Evolutionary conservation across 1,140 invertebrate genomes (phyloP), one percentile per base, ranked within the genome.

Genomic region (Nomia melanderi): DNA sequence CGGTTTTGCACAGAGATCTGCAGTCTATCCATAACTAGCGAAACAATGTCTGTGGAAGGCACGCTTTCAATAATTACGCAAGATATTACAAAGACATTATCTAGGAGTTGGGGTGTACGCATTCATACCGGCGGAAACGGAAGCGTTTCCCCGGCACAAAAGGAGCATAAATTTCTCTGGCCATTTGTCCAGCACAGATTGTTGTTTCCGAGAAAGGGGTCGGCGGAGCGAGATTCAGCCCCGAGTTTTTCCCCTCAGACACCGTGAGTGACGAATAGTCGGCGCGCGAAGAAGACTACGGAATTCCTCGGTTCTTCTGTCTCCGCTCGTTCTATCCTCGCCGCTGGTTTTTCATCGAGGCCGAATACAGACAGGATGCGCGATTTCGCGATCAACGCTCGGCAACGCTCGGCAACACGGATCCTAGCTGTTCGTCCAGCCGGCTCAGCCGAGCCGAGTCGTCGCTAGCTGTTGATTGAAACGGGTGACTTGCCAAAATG

Each of bases 401-500:
- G 33, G 44, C 36, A 54, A 20, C 11, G 3, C 41, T n/a, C n/a
- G n/a, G n/a, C n/a, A n/a, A n/a, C n/a, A n/a, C n/a, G n/a, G n/a
- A n/a, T n/a, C n/a, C n/a, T n/a, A n/a, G n/a, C n/a, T n/a, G n/a
- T n/a, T n/a, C n/a, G n/a, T n/a, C n/a, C n/a, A n/a, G 33, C 14
- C 64, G n/a, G 33, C 14, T n/a, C 33, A 41, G 14, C 27, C 36
- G 29, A n/a, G 62, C 50, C 14, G 41, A 20, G 33, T 27, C 47
- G 33, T 27, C 47, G 29, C n/a, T n/a, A 27, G 53, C 62, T 54
- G 47, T 82, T 86, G 84, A 86, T 86, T 86, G 84, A 83, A 86
- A 85, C 33, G 69, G 73, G 80, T 86, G 84, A 86, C 84, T 86
- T 83, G 84, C 84, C 84, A 72, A 86, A 86, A 86, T 71, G 64